phyloP scores from a whole-genome alignment of 1,140 invertebrate species.

The Pachypeltis micranthus region DNA sequence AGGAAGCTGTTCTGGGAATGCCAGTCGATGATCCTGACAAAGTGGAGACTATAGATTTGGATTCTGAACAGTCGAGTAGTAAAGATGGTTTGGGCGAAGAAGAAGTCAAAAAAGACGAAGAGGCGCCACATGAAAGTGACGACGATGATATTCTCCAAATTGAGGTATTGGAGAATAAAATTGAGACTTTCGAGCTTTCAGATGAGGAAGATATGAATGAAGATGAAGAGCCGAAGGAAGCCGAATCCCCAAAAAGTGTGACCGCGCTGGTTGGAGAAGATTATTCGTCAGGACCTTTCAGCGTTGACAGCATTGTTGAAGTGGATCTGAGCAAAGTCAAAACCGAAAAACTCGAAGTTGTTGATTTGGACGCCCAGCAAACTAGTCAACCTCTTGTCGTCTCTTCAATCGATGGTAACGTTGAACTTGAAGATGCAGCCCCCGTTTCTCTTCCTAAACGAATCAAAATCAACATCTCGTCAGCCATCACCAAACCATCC shows the following conservation, averaged over 20 bases:
- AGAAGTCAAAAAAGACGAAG: not conserved
- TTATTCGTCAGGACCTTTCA: not conserved
- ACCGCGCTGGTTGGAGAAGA: not conserved
- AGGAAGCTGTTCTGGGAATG: not conserved
- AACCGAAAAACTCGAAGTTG: slow-evolving; percentile 13
- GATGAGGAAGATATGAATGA: slow-evolving; percentile 17
- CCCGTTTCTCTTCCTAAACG: slow-evolving; percentile 42
- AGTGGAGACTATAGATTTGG: slow-evolving; percentile 3
- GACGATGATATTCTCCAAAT: slow-evolving; percentile 19
- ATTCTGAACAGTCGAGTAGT: not conserved
- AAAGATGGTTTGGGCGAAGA: not conserved
- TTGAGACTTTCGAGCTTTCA: slow-evolving; percentile 16
- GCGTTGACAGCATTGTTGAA: not conserved
- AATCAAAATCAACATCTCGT: slow-evolving; percentile 73
- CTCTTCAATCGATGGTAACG: slow-evolving; percentile 59
- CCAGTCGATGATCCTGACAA: not conserved
- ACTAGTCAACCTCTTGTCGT: slow-evolving; percentile 37
- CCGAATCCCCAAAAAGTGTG: not conserved
- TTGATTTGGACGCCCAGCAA: not conserved
- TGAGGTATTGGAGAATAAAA: slow-evolving; percentile 13
- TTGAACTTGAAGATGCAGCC: slow-evolving; percentile 45
- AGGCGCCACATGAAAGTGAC: not conserved
- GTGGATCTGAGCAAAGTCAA: slow-evolving; percentile 14
- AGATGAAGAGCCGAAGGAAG: not conserved
- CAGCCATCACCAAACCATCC: slow-evolving; percentile 39